Base-by-base conservation (phyloP, 1,140 invertebrate species). In the Drosophila navojoa region DNA sequence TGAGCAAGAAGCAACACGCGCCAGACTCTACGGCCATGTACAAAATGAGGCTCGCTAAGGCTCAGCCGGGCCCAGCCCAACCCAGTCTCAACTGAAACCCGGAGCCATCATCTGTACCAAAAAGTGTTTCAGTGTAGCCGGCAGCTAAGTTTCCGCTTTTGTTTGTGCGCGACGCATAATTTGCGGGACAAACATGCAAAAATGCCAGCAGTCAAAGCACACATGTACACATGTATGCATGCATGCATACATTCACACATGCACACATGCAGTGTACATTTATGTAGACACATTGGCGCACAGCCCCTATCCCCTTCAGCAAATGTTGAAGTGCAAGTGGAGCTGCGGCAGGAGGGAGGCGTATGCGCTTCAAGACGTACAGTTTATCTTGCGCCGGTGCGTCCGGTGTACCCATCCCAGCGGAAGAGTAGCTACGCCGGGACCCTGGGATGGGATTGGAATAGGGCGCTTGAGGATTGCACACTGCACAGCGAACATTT, bases 111-210 rank as follows among this genome's bases (percentile, higher is more conserved):
- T 49, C 71, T 63, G 77, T 49, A 53, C 53, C 68, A 49, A 58
- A 76, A 76, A 81, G 68, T 68, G 63, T 80, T 69, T 52, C 58
- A 63, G 54, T 32, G 72, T 64, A 76, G 68, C 62, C 58, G 22
- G 63, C 75, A 59, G 63, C 58, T 52, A 27, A 71, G 66, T 77
- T 89, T 75, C 77, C 84, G 81, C 84, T 84, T 89, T 87, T 89
- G 84, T 87, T 89, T 87, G 84, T 89, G 79, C 69, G 74, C 79
- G 72, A 86, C 84, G 84, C 84, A 89, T 87, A 87, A 87, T 89
- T 87, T 87, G 77, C 79, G 84, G 82, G 84, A 89, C 79, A 89
- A 87, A 87, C 84, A 87, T 89, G 79, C 84, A 87, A 87, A 87
- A 89, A 89, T 87, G 79, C 76, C 82, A 81, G 81, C 76, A 84